Evolutionary conservation across 1,140 invertebrate species (phyloP).

Genomic region (Thaumetopoea pityocampa): DNA sequence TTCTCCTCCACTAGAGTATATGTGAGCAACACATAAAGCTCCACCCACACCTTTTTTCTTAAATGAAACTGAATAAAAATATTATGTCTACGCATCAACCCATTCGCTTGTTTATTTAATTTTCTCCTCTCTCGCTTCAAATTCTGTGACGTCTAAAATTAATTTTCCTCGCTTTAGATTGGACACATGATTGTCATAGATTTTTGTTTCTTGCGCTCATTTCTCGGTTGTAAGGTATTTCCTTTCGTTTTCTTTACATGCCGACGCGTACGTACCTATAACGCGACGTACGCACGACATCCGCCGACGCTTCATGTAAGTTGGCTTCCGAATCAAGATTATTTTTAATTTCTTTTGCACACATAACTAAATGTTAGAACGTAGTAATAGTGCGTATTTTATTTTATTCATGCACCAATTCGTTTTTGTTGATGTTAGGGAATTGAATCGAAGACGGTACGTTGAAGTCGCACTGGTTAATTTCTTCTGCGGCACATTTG

Average conservation of each 20-base stretch:
- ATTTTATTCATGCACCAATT: conserved; percentile 65
- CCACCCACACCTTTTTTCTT: too few relatives aligned
- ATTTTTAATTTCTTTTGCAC: conserved; percentile 62
- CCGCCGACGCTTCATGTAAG: conserved; percentile 75
- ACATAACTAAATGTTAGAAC: conserved; percentile 37
- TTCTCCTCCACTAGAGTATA: too few relatives aligned
- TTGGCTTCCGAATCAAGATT: conserved; percentile 53
- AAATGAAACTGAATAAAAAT: too few relatives aligned
- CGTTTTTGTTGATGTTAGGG: conserved; percentile 32
- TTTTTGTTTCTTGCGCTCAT: conserved; percentile 46
- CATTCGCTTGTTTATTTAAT: conserved; percentile 53
- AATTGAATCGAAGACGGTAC: conserved; percentile 4
- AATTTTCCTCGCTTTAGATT: conserved; percentile 52
- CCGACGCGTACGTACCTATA: conserved; percentile 39
- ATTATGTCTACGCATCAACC: conserved; percentile 25
- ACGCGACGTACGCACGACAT: conserved; percentile 54
- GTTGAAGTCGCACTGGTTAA: conserved; percentile 21
- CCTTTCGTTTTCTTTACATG: conserved; percentile 71
- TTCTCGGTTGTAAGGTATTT: conserved; percentile 63
- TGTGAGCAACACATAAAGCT: too few relatives aligned
- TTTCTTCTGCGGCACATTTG: conserved; percentile 31
- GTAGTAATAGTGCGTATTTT: conserved; percentile 54
- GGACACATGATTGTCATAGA: conserved; percentile 44
- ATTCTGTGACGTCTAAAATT: conserved; percentile 34
- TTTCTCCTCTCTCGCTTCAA: conserved; percentile 40